Evolutionary conservation across 2,113 vertebrate species (phyloP).

Genomic region (Grammomys dolichurus): DNA sequence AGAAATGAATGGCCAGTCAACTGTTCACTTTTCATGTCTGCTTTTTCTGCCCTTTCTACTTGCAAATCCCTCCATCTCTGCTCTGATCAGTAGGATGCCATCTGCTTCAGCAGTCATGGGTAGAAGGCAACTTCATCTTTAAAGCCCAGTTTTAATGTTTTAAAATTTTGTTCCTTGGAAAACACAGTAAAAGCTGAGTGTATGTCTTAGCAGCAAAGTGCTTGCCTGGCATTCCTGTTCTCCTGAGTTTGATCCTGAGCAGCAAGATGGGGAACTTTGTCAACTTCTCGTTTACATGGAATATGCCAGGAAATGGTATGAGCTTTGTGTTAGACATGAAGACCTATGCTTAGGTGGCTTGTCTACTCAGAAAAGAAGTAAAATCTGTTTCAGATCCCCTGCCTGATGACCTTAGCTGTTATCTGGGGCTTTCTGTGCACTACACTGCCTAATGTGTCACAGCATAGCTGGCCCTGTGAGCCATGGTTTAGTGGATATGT

Average conservation of each 20-base stretch:
- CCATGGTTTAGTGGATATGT: not conserved
- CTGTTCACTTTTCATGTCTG: not conserved
- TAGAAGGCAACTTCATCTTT: not conserved
- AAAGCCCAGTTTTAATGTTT: not conserved
- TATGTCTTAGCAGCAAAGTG: not conserved
- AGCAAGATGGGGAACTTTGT: not conserved
- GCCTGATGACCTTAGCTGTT: not conserved
- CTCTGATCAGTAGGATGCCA: not conserved
- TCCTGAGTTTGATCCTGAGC: not conserved
- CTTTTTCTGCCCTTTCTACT: not conserved
- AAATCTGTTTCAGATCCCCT: not conserved
- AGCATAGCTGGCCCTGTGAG: not conserved
- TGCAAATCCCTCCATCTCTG: not conserved
- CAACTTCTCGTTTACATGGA: not conserved
- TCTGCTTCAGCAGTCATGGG: not conserved
- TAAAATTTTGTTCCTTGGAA: not conserved
- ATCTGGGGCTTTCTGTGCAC: not conserved
- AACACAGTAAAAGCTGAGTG: not conserved
- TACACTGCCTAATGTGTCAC: not conserved
- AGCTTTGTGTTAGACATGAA: not conserved
- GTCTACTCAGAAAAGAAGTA: not conserved
- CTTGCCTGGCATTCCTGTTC: not conserved
- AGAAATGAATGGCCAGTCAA: not conserved
- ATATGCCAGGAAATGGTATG: not conserved
- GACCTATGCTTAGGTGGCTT: not conserved